Percentiles rank a stretch among this genome's conserved stretches.
Conservation (phyloP, 2,113 vertebrate species). For the Gobiocypris rarus region DNA sequence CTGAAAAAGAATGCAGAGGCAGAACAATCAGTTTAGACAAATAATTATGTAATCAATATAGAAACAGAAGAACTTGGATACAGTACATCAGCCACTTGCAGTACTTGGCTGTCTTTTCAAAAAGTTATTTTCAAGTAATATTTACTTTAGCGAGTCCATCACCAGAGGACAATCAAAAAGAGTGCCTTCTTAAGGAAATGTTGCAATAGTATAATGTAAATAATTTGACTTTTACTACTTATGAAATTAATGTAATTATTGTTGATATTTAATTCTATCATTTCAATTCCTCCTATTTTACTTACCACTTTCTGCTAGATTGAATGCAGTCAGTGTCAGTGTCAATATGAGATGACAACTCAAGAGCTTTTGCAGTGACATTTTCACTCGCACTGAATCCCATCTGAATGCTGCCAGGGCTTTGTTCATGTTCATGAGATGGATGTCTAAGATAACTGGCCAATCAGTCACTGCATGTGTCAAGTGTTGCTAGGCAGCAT, state of each 20-base stretch:
- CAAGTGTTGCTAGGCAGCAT: conserved; percentile 3
- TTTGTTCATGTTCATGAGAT: background rate
- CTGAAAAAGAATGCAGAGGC: conserved; percentile 5
- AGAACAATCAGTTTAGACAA: background rate
- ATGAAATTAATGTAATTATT: background rate
- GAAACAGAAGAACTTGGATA: background rate
- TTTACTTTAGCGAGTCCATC: background rate
- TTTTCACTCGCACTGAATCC: background rate
- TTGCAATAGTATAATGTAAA: background rate
- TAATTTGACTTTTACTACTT: background rate
- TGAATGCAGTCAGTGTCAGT: background rate
- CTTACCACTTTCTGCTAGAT: background rate
- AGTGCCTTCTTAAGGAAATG: background rate
- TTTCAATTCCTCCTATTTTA: background rate
- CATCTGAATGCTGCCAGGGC: background rate
- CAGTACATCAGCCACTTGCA: background rate
- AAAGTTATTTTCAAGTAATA: background rate
- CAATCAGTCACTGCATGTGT: background rate
- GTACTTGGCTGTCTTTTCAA: background rate
- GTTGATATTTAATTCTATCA: background rate
- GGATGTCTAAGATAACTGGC: background rate
- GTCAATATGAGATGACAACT: background rate
- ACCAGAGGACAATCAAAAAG: background rate
- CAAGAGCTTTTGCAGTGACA: background rate
- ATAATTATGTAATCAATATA: background rate